Percentiles rank a stretch among this genome's conserved stretches.
phyloP scores from a whole-genome alignment of 1,140 invertebrate species.

The Pemphigus obesinymphae region DNA sequence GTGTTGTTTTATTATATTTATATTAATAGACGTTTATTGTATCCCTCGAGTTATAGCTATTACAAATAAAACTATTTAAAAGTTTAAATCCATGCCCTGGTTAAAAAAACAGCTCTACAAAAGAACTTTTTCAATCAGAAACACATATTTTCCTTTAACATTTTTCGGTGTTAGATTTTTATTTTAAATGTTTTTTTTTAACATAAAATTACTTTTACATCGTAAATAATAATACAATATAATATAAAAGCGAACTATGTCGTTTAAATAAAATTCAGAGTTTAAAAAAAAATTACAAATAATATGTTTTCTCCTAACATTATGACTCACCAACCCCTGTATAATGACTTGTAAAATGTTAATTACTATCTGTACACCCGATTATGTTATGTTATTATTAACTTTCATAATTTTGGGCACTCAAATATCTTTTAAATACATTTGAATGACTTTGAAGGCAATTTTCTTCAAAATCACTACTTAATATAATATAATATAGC shows the following conservation, averaged over 20 bases:
- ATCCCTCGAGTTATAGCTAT: not conserved
- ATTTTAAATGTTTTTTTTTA: not conserved
- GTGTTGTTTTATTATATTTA: not conserved
- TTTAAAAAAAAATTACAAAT: not conserved
- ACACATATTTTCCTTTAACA: not conserved
- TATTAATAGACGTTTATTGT: not conserved
- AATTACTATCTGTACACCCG: not conserved
- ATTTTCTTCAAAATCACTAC: conserved; percentile 4
- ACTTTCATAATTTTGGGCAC: not conserved
- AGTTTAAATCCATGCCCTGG: not conserved
- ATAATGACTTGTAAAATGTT: conserved; percentile 28
- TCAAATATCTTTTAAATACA: not conserved
- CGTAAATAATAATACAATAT: too few species aligned
- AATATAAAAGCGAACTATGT: not conserved
- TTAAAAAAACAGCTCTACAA: not conserved
- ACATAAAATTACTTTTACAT: too few species aligned
- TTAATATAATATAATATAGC: too few species aligned
- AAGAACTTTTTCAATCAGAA: not conserved
- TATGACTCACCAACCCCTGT: not conserved
- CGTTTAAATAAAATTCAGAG: not conserved
- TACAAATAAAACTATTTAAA: not conserved
- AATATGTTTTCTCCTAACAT: not conserved
- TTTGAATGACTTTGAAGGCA: not conserved
- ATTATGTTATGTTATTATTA: not conserved
- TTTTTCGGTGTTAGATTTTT: not conserved